A percentile compares a stretch with the other conserved stretches of the same genome.
phyloP scores from a whole-genome alignment of 2,888 invertebrate genomes.

The Choristoneura rosaceana region DNA sequence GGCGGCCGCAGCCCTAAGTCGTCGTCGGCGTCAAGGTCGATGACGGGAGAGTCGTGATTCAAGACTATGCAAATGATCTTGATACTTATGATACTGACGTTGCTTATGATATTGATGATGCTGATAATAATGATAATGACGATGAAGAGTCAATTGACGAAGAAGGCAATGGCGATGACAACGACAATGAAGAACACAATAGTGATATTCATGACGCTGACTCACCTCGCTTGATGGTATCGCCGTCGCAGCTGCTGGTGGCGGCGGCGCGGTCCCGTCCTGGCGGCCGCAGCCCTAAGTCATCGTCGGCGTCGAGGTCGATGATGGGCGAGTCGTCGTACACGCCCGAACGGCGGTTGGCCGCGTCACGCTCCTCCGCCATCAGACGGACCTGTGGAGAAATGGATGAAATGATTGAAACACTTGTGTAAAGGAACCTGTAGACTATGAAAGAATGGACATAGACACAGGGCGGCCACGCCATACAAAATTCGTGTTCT shows the following conservation, averaged over 20 bases:
- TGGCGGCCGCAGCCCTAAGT: constrained; percentile 52
- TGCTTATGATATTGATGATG: not conserved
- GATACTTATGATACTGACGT: too few species aligned
- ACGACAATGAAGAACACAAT: not conserved
- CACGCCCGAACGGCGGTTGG: constrained; percentile 53
- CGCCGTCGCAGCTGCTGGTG: constrained; percentile 57
- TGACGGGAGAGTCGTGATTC: not conserved
- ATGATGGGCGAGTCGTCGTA: constrained; percentile 70
- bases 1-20: too few species aligned
- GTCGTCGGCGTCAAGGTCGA: not conserved
- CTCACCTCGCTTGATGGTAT: constrained; percentile 72
- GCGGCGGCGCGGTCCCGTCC: constrained; percentile 56
- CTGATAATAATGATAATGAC: too few species aligned
- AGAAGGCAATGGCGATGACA: not conserved
- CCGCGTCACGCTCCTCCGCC: constrained; percentile 40
- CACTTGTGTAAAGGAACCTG: too few species aligned
- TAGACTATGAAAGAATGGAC: too few species aligned
- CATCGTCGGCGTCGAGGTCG: constrained; percentile 73
- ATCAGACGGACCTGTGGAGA: constrained; percentile 32
- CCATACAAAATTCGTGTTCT: too few species aligned
- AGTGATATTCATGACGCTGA: too few species aligned
- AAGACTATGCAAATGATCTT: not conserved
- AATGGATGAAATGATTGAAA: too few species aligned
- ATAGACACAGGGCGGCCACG: too few species aligned
- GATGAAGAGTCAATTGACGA: too few species aligned